Evolutionary conservation across 2,113 vertebrate species (phyloP).

Genomic region (Ceuthmochares aereus): DNA sequence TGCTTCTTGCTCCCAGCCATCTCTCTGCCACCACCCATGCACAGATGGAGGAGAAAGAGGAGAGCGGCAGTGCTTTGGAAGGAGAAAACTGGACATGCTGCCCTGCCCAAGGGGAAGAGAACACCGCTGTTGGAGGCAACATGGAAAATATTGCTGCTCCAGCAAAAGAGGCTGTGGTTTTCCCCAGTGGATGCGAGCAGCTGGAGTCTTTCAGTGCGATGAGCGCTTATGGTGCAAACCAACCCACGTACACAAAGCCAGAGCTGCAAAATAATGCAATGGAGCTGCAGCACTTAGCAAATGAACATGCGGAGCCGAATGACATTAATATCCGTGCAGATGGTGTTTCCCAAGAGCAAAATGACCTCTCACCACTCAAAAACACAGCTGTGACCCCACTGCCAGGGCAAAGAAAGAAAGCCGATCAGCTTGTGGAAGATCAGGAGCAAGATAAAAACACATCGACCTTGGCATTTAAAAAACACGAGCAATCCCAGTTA

Average conservation of each 20-base stretch:
- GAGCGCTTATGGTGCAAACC: neutral
- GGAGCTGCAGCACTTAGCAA: neutral
- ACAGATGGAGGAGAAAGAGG: neutral
- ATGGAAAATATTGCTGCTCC: neutral
- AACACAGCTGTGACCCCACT: neutral
- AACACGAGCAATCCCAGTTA: conserved; percentile 12
- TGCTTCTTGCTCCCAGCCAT: neutral
- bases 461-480: conserved; percentile 67
- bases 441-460: conserved; percentile 49
- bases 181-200: neutral
- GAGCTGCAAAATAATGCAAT: neutral
- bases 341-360: conserved; percentile 7
- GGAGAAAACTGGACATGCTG: neutral
- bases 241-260: neutral
- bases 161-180: neutral
- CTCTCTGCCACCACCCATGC: neutral
- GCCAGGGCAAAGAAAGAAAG: conserved; percentile 20
- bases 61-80: rapidly evolving
- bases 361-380: conserved; percentile 28
- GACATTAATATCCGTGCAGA: conserved; percentile 39
- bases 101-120: neutral
- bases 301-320: neutral
- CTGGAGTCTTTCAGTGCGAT: neutral
- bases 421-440: neutral
- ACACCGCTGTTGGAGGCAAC: neutral